These are phyloP conservation scores for Hirtodrosophila duncani DNA, from an alignment of 2,888 invertebrate species.

Conservation along the genomic window DNA sequence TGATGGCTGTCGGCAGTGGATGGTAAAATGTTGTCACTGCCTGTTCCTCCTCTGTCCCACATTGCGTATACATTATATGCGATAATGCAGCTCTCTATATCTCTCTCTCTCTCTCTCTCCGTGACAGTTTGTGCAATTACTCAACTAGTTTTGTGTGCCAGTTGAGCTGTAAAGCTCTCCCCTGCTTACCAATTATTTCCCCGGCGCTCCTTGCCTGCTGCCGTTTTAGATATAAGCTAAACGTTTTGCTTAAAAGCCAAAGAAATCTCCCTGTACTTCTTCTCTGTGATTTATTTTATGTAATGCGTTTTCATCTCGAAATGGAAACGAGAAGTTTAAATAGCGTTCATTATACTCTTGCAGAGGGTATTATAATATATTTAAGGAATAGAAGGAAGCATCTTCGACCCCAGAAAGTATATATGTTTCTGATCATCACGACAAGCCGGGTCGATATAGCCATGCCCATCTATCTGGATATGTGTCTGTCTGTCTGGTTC, in stretches of 20 bases:
- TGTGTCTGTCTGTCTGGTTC: too few relatives aligned
- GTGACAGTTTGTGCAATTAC: conserved; percentile 21
- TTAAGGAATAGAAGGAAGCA: too few relatives aligned
- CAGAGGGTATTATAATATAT: too few relatives aligned
- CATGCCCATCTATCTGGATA: too few relatives aligned
- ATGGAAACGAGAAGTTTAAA: background rate
- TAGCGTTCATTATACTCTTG: conserved; percentile 3
- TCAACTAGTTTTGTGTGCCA: conserved; percentile 21
- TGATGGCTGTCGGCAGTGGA: conserved; percentile 5
- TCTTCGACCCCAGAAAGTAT: too few relatives aligned
- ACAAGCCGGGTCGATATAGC: too few relatives aligned
- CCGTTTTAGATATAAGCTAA: too few relatives aligned
- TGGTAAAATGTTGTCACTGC: too few relatives aligned
- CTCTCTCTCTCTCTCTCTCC: too few relatives aligned
- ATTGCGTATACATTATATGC: conserved; percentile 34
- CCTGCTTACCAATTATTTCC: background rate
- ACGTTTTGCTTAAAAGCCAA: too few relatives aligned
- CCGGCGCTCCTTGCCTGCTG: background rate
- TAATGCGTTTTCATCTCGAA: background rate
- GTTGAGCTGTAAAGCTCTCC: too few relatives aligned
- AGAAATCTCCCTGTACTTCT: conserved; percentile 1
- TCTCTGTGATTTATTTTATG: conserved; percentile 2
- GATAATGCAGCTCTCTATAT: conserved; percentile 14
- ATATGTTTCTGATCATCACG: too few relatives aligned
- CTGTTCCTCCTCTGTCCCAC: background rate